phyloP scores from a whole-genome alignment of 2,888 invertebrate genomes.

The Liodrosophila aerea region DNA sequence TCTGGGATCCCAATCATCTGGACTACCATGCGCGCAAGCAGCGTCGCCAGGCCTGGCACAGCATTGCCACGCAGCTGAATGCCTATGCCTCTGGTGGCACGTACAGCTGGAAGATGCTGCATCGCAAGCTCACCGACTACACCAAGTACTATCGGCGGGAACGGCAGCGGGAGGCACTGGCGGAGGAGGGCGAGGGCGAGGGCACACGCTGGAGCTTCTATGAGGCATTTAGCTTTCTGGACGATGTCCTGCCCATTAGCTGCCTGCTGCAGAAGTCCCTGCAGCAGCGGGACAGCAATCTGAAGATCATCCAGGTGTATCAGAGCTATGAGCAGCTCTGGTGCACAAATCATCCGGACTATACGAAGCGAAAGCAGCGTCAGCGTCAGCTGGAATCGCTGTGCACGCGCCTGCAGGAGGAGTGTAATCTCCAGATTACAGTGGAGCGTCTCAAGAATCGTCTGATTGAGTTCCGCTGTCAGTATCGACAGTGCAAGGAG shows the following conservation, averaged over 20 bases:
- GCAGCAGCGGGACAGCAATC: constrained; percentile 63
- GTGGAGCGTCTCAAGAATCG: constrained; percentile 71
- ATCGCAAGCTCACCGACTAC: constrained; percentile 75
- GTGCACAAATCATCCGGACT: constrained; percentile 73
- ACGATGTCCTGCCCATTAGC: constrained; percentile 64
- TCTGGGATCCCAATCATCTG: constrained; percentile 77
- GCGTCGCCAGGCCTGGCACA: constrained; percentile 70
- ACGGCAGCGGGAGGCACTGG: constrained; percentile 38
- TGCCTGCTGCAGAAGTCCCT: constrained; percentile 61
- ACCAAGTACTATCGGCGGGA: constrained; percentile 72
- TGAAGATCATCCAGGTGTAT: constrained; percentile 73
- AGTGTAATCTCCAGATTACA: constrained; percentile 65
- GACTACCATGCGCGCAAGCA: constrained; percentile 62
- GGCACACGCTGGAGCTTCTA: constrained; percentile 68
- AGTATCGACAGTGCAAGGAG: constrained; percentile 71
- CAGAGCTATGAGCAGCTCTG: constrained; percentile 70
- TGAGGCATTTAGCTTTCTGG: constrained; percentile 69
- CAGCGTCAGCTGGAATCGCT: constrained; percentile 65
- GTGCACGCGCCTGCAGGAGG: constrained; percentile 68
- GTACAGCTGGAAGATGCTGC: constrained; percentile 67
- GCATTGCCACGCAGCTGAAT: constrained; percentile 60
- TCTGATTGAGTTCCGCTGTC: constrained; percentile 70
- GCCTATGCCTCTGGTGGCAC: background rate
- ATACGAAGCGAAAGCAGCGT: constrained; percentile 68
- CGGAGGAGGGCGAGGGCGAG: constrained; percentile 11